These are phyloP conservation scores for Malacosoma neustria DNA, from an alignment of 2,888 invertebrate genomes.

Conservation along the genomic window DNA sequence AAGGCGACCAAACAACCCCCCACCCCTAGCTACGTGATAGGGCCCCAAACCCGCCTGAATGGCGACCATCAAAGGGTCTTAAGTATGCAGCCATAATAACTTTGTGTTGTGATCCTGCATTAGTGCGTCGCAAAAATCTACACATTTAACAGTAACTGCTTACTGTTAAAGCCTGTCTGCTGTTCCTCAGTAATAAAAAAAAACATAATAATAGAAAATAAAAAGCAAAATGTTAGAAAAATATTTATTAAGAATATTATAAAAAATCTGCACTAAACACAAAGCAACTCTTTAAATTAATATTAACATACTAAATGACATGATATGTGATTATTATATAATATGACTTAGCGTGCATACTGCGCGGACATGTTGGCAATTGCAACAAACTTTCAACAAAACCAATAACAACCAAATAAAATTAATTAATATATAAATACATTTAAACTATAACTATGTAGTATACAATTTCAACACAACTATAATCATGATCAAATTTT, in stretches of 20 bases:
- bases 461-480: conserved; percentile 50
- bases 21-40: too few relatives aligned
- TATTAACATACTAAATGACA: conserved; percentile 61
- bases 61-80: too few relatives aligned
- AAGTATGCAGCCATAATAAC: too few relatives aligned
- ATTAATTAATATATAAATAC: conserved; percentile 53
- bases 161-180: too few relatives aligned
- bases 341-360: conserved; percentile 57
- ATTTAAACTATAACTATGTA: conserved; percentile 46
- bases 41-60: too few relatives aligned
- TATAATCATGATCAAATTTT: conserved; percentile 52
- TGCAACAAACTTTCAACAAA: conserved; percentile 28
- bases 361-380: conserved; percentile 34
- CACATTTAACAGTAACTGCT: too few relatives aligned
- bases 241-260: conserved; percentile 56
- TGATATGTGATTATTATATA: conserved; percentile 64
- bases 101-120: too few relatives aligned
- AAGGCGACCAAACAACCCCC: too few relatives aligned
- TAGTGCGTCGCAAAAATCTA: too few relatives aligned
- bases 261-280: conserved; percentile 33
- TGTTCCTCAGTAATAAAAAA: too few relatives aligned
- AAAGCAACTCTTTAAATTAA: conserved; percentile 65
- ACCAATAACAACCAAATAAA: conserved; percentile 54
- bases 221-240: conserved; percentile 29
- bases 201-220: too few relatives aligned